Evolutionary conservation across 2,113 vertebrate species (phyloP).

Genomic region (Motacilla alba): DNA sequence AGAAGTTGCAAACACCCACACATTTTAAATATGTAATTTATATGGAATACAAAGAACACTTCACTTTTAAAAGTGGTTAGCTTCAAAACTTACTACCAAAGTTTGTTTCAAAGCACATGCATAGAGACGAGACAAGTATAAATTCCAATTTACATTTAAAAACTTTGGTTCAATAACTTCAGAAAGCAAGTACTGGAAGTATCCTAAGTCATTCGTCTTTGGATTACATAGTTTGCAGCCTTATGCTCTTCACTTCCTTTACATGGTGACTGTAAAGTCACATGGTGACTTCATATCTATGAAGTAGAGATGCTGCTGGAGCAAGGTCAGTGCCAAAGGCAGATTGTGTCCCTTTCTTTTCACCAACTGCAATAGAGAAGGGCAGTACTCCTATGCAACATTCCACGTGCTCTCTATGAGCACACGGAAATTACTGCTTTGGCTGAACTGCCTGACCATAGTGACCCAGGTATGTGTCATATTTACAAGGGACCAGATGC

Average conservation of each 20-base stretch:
- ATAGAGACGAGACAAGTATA: background rate
- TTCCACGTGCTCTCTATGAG: background rate
- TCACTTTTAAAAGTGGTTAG: background rate
- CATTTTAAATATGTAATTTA: background rate
- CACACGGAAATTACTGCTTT: background rate
- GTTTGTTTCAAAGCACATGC: no score
- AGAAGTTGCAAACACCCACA: background rate
- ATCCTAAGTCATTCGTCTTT: background rate
- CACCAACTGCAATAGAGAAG: background rate
- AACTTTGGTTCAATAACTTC: background rate
- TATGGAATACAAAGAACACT: background rate
- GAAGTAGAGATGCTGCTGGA: background rate
- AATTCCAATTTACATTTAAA: background rate
- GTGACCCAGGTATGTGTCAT: background rate
- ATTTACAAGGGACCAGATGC: background rate
- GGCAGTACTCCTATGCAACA: background rate
- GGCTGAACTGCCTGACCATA: background rate
- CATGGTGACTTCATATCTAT: background rate
- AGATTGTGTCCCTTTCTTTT: background rate
- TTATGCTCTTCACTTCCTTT: background rate
- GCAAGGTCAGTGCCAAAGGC: background rate
- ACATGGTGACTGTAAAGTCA: background rate
- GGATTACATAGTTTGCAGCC: background rate
- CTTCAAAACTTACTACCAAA: background rate
- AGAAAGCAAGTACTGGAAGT: background rate